Base-by-base conservation (phyloP, 2,113 vertebrate genomes). In the Leuciscus idus region DNA sequence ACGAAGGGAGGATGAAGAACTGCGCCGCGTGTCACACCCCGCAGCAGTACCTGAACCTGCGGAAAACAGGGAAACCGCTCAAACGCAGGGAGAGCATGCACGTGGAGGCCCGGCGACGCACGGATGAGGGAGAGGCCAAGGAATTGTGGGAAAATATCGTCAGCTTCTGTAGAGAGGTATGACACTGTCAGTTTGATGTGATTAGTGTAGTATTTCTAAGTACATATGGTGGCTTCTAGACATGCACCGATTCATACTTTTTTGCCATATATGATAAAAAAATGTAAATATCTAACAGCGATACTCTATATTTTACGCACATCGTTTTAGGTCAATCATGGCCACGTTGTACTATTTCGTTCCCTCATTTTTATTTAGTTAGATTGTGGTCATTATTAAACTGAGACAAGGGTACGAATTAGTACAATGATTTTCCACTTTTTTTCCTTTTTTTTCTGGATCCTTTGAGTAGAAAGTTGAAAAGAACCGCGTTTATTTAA, bases 91-190 rank as follows among this genome's bases (percentile, higher is more conserved):
- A 99, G 94, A 99, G 98, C 90, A 96, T 99, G 93, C 96, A 97
- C 0, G 98, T 97, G 64, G 98, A 99, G 88, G 97, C 97, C 79
- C 95, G 97, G 12, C 93, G 98, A 13, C 96, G 97, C 85, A 98
- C 96, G 0, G 98, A 99, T 0, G 98, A 99, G 89, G 98, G 98
- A 0, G 98, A 99, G 88, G 98, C 98, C 94, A 99, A 98, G 88
- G 98, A 97, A 21, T 96, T 99, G 10, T 97, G 95, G 98, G 98
- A 99, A 86, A 98, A 98, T 90, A 99, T 99, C 0, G 97, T 99
- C 90, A 96, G 94, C 91, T 99, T 99, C 93, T 99, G 98, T 92
- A 94, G 94, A 90, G 97, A 99, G 97, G 98, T 99, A 92, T 94
- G 97, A 76, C 50, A 30, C 57, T 5, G n/a, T 76, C 48, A 28